phyloP scores from a whole-genome alignment of 2,797 vertebrate species.

The Macropodus opercularis region DNA sequence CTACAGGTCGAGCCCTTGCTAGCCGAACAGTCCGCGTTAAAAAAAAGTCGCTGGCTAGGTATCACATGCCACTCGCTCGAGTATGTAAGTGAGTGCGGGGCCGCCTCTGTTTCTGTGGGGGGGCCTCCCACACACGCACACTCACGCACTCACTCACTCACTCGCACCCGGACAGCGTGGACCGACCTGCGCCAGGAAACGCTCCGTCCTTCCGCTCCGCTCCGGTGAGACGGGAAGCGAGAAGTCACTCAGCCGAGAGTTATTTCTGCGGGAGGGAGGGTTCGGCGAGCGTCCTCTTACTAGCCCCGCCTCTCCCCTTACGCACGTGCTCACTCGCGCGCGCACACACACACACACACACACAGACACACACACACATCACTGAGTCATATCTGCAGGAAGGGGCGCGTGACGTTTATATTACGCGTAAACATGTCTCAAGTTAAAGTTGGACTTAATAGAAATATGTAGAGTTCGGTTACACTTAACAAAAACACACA shows the following conservation, averaged over 20 bases:
- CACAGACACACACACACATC: too few relatives aligned
- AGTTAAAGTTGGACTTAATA: too few relatives aligned
- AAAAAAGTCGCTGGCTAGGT: conserved; percentile 12
- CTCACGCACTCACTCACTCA: too few relatives aligned
- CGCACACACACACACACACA: not conserved
- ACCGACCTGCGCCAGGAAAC: conserved; percentile 16
- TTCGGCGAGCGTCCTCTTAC: conserved; percentile 29
- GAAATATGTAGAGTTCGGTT: too few relatives aligned
- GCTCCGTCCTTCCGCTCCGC: conserved; percentile 39
- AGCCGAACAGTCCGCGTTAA: not conserved
- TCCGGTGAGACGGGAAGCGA: conserved; percentile 4
- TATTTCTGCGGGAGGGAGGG: conserved; percentile 35
- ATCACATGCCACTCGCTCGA: conserved; percentile 55
- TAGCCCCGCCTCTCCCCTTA: conserved; percentile 35
- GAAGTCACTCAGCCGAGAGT: conserved; percentile 35
- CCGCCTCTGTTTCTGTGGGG: too few relatives aligned
- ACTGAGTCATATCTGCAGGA: too few relatives aligned
- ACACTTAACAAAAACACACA: too few relatives aligned
- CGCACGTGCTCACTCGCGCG: not conserved
- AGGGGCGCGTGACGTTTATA: too few relatives aligned
- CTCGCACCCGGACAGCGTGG: not conserved
- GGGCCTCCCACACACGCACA: too few relatives aligned
- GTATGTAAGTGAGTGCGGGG: too few relatives aligned
- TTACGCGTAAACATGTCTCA: too few relatives aligned
- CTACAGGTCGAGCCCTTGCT: conserved; percentile 43